phyloP scores from a whole-genome alignment of 2,888 invertebrate genomes.

The Platycnemis pennipes region DNA sequence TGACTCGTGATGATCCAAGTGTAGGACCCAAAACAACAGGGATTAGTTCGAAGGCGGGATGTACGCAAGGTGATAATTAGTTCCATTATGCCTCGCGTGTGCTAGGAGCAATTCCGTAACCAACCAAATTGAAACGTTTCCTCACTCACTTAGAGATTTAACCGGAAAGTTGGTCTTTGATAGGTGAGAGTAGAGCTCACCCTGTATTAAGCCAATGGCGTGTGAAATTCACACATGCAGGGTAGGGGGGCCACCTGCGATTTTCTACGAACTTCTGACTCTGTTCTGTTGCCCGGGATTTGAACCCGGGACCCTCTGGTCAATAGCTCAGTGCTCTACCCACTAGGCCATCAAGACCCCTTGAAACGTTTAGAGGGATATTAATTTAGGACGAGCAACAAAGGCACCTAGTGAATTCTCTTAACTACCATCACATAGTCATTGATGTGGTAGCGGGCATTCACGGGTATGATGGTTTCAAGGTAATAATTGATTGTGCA shows the following conservation, averaged over 20 bases:
- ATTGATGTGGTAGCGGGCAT: not conserved
- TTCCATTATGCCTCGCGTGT: not conserved
- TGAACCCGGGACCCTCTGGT: no score
- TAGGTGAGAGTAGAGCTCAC: no score
- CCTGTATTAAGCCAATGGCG: no score
- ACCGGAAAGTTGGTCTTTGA: no score
- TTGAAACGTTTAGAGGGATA: not conserved
- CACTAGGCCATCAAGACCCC: no score
- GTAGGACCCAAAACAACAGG: not conserved
- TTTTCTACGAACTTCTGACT: no score
- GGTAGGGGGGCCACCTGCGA: no score
- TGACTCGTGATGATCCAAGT: not conserved
- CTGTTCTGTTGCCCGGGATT: no score
- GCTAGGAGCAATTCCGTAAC: not conserved
- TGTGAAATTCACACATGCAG: no score
- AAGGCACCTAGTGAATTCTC: not conserved
- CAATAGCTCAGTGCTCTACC: no score
- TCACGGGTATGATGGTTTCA: not conserved
- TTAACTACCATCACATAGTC: not conserved
- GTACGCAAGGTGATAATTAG: constrained; percentile 43
- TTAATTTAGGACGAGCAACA: constrained; percentile 22
- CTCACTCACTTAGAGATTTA: no score
- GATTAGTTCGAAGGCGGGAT: not conserved
- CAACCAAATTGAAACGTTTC: constrained; percentile 52
- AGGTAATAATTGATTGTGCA: not conserved